Conservation (phyloP, 2,113 vertebrate genomes). For the Mohoua ochrocephala region DNA sequence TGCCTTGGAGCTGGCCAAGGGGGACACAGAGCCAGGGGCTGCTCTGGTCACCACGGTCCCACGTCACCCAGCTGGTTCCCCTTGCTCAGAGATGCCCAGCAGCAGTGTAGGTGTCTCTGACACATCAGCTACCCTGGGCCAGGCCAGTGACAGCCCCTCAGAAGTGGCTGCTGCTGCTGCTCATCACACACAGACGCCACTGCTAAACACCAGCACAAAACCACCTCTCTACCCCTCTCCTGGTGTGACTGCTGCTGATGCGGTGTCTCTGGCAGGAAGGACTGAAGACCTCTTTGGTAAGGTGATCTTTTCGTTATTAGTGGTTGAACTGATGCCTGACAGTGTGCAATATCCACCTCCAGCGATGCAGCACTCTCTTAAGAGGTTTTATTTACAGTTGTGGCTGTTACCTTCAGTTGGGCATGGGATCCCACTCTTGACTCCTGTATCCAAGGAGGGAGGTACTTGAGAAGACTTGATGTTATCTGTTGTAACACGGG, state of each 20-base stretch:
- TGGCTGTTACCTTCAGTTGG: neutral
- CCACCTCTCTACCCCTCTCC: neutral
- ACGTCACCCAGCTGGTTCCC: accelerated
- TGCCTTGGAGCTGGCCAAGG: neutral
- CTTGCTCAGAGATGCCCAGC: neutral
- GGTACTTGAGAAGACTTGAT: neutral
- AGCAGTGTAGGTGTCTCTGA: neutral
- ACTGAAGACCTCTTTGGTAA: conserved; percentile 2
- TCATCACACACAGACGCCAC: neutral
- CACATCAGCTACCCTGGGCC: neutral
- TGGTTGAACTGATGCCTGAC: neutral
- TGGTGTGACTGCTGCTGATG: neutral
- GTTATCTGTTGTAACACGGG: neutral
- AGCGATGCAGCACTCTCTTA: neutral
- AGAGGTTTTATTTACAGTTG: neutral
- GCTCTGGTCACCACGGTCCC: neutral
- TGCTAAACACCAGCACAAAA: neutral
- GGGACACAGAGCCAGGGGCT: neutral
- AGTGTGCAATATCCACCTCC: neutral
- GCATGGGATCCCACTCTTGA: neutral
- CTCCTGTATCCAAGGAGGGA: neutral
- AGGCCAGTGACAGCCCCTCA: too few relatives aligned
- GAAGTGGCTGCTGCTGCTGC: neutral
- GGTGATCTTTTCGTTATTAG: neutral
- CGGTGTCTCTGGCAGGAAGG: neutral